A percentile compares a stretch with the other conserved stretches of the same genome.
Conservation (phyloP, 1,140 invertebrate species). For the Zaprionus lachaisei region DNA sequence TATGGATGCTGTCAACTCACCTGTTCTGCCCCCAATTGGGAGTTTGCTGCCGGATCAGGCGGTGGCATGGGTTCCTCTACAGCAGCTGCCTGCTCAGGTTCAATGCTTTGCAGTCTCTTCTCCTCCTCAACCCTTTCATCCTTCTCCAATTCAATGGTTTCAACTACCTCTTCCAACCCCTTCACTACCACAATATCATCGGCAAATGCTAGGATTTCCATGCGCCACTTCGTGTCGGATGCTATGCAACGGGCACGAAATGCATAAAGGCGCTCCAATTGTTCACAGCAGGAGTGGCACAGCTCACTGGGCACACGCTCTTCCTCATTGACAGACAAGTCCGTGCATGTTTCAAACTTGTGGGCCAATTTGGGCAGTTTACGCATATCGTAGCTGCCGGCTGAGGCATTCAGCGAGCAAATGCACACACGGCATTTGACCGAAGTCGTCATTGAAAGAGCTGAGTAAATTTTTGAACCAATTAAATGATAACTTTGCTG, state of each 20-base stretch:
- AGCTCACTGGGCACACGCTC: constrained; percentile 50
- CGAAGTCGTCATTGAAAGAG: constrained; percentile 20
- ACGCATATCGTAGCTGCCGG: constrained; percentile 42
- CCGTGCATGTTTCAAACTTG: constrained; percentile 62
- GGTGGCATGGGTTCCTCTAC: not conserved
- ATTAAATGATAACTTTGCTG: constrained; percentile 3
- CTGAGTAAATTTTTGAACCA: not conserved
- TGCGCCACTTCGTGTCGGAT: constrained; percentile 51
- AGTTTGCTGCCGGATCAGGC: not conserved
- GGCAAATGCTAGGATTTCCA: constrained; percentile 26
- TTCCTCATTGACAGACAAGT: constrained; percentile 33
- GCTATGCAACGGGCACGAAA: constrained; percentile 63
- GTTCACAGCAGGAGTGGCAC: constrained; percentile 52
- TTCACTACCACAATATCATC: constrained; percentile 18
- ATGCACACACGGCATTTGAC: constrained; percentile 63
- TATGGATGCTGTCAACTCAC: not conserved
- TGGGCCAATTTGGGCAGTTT: constrained; percentile 42
- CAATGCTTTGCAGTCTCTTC: not conserved
- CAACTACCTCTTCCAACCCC: not conserved
- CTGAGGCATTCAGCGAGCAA: constrained; percentile 14
- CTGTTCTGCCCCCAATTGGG: not conserved
- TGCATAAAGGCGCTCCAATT: constrained; percentile 55
- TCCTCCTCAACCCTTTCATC: not conserved
- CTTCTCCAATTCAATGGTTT: not conserved
- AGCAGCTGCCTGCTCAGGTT: not conserved